phyloP scores from a whole-genome alignment of 1,140 invertebrate genomes.

The Matsumurasca onukii region DNA sequence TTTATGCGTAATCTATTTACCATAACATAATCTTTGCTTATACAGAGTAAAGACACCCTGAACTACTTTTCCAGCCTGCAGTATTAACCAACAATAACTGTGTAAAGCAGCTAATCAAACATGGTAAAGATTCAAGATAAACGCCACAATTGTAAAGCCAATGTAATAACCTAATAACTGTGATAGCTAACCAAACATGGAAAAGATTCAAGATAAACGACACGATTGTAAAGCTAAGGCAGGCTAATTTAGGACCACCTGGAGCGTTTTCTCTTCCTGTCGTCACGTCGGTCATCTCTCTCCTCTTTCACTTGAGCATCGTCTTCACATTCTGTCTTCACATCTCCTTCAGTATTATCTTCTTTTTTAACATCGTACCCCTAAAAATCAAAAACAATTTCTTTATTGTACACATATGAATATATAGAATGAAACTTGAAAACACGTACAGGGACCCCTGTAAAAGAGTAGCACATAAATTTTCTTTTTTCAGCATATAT shows the following conservation, averaged over 20 bases:
- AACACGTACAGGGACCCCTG: too few relatives aligned
- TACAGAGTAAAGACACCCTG: too few relatives aligned
- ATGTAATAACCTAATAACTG: background rate
- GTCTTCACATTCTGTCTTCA: slow-evolving; percentile 40
- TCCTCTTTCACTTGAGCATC: slow-evolving; percentile 43
- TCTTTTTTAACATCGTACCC: slow-evolving; percentile 22
- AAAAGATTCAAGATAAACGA: background rate
- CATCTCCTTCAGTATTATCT: slow-evolving; percentile 22
- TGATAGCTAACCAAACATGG: background rate
- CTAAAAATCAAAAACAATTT: background rate
- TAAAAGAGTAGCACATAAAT: too few relatives aligned
- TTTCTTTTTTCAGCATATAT: background rate
- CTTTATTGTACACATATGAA: background rate
- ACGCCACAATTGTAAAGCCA: background rate
- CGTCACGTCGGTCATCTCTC: slow-evolving; percentile 36
- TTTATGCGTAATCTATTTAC: too few relatives aligned
- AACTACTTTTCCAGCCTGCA: background rate
- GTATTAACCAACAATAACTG: background rate
- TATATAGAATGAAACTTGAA: too few relatives aligned
- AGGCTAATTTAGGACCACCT: slow-evolving; percentile 48
- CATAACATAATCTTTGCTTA: too few relatives aligned
- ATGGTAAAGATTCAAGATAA: background rate
- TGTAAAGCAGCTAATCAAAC: background rate
- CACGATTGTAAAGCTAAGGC: slow-evolving; percentile 37
- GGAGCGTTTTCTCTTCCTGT: slow-evolving; percentile 39